Evolutionary conservation across 2,888 invertebrate species (phyloP).

Genomic region (Trachelus stipa): DNA sequence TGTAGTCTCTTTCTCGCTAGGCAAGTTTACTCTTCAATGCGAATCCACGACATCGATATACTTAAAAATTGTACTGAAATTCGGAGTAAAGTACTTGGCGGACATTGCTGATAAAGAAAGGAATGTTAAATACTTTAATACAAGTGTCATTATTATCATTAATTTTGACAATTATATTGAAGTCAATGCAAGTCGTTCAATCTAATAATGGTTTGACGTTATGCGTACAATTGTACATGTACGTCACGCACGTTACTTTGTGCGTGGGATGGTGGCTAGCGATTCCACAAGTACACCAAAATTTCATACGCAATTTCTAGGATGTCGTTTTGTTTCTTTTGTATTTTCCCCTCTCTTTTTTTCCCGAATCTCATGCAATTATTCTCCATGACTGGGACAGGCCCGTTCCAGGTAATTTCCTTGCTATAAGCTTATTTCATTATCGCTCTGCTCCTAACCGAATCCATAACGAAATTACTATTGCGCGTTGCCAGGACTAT

Average conservation of each 20-base stretch:
- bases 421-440: background rate
- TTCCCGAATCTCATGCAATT: background rate
- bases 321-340: background rate
- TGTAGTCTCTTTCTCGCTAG: background rate
- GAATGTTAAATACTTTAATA: background rate
- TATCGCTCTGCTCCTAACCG: background rate
- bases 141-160: background rate
- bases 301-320: background rate
- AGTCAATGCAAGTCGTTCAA: background rate
- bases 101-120: background rate
- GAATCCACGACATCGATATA: background rate
- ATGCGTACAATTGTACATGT: no score
- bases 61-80: background rate
- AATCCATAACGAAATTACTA: background rate
- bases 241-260: background rate
- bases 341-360: background rate
- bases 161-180: background rate
- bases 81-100: background rate
- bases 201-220: background rate
- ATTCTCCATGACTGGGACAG: background rate
- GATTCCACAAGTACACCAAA: background rate
- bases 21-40: background rate
- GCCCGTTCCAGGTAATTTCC: background rate
- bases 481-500: background rate
- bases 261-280: background rate